These are phyloP conservation scores for Neotoxoptera formosana DNA, from an alignment of 1,140 invertebrate genomes.

Conservation along the genomic window DNA sequence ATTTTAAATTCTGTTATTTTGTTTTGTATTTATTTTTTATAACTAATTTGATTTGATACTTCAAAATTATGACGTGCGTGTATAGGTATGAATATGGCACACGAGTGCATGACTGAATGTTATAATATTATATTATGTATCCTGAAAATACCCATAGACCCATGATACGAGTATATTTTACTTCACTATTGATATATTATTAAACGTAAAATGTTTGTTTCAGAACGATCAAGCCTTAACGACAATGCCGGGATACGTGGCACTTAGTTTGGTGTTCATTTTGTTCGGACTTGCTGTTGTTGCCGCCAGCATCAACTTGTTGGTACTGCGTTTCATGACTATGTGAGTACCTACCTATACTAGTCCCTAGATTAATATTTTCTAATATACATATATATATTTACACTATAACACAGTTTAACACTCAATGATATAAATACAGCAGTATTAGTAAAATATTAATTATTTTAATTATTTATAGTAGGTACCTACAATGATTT, in stretches of 20 bases:
- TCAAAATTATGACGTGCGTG: background rate
- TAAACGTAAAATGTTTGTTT: background rate
- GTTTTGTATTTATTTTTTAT: too few species aligned
- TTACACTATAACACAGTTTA: background rate
- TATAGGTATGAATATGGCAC: background rate
- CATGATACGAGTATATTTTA: background rate
- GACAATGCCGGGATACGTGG: constrained; percentile 94
- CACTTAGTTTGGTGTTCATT: constrained; percentile 96
- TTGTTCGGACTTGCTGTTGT: constrained; percentile 97
- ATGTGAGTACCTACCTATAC: constrained; percentile 73
- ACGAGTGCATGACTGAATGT: background rate
- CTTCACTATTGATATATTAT: background rate
- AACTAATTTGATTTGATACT: too few species aligned
- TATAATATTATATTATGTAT: too few species aligned
- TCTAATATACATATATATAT: too few species aligned
- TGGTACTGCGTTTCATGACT: constrained; percentile 97
- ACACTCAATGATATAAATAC: background rate
- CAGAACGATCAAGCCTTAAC: constrained; percentile 94
- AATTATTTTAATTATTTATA: too few species aligned
- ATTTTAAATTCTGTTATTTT: too few species aligned
- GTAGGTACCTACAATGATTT: too few species aligned
- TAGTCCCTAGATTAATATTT: too few species aligned
- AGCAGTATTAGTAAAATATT: too few species aligned
- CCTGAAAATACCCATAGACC: too few species aligned
- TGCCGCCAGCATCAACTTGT: constrained; percentile 96